Percentiles rank a stretch among this genome's conserved stretches.
phyloP scores from a whole-genome alignment of 2,797 vertebrate genomes.

The Cirrhinus mrigala region DNA sequence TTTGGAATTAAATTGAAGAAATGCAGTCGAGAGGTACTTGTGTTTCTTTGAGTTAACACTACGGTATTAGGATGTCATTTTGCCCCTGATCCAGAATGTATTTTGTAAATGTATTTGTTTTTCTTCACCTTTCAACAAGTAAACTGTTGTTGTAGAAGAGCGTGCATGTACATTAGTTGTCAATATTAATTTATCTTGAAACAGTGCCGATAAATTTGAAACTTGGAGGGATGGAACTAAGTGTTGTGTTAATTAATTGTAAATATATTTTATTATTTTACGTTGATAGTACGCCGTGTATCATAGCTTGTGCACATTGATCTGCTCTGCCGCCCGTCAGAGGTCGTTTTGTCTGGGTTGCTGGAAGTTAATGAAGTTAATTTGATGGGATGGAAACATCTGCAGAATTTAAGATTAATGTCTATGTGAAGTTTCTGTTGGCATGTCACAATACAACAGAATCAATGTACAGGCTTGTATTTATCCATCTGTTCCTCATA shows the following conservation, averaged over 20 bases:
- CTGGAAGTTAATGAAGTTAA: conserved; percentile 18
- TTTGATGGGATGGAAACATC: background rate
- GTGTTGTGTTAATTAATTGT: conserved; percentile 49
- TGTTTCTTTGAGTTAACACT: conserved; percentile 62
- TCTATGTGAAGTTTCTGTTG: background rate
- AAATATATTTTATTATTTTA: conserved; percentile 49
- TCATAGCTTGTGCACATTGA: conserved; percentile 46
- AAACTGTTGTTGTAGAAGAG: conserved; percentile 51
- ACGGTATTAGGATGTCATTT: conserved; percentile 52
- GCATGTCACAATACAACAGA: conserved; percentile 5
- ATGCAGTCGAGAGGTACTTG: conserved; percentile 56
- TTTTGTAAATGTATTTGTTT: conserved; percentile 66
- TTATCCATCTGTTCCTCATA: conserved; percentile 27
- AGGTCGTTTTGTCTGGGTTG: conserved; percentile 34
- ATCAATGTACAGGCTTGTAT: conserved; percentile 13
- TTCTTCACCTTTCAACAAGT: conserved; percentile 53
- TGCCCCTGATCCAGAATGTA: conserved; percentile 64
- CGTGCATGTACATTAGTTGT: conserved; percentile 53
- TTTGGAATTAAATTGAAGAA: conserved; percentile 62
- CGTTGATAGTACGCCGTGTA: conserved; percentile 37
- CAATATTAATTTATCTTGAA: conserved; percentile 64
- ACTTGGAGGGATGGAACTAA: conserved; percentile 41
- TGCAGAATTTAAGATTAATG: background rate
- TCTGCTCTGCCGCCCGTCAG: background rate
- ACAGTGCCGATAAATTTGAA: conserved; percentile 37